A percentile compares a stretch with the other conserved stretches of the same genome.
These are phyloP conservation scores for Pinctada fucata DNA, from an alignment of 2,888 invertebrate genomes.

Conservation along the genomic window DNA sequence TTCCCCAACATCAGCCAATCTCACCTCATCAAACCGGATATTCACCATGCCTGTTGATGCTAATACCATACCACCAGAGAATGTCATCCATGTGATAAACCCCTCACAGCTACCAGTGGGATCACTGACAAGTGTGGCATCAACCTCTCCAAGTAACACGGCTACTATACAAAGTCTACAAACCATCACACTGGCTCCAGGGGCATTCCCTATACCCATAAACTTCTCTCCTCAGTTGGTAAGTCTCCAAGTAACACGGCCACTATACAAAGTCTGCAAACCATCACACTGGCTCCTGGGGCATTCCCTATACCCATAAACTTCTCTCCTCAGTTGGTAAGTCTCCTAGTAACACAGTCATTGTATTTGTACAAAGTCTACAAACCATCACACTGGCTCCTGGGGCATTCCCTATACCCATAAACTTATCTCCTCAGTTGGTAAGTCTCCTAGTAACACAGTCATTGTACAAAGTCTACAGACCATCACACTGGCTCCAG, in stretches of 20 bases:
- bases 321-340: conserved; percentile 49
- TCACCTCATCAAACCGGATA: conserved; percentile 6
- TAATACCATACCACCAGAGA: conserved; percentile 49
- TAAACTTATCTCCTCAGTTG: conserved; percentile 53
- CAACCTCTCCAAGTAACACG: conserved; percentile 25
- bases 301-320: conserved; percentile 69
- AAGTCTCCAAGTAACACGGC: conserved; percentile 37
- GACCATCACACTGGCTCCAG: conserved; percentile 69
- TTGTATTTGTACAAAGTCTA: conserved; percentile 48
- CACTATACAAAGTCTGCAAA: conserved; percentile 61
- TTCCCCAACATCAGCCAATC: conserved; percentile 1
- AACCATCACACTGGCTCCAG: conserved; percentile 69
- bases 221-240: conserved; percentile 53
- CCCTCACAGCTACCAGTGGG: conserved; percentile 38
- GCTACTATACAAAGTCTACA: conserved; percentile 60
- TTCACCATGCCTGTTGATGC: conserved; percentile 49
- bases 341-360: conserved; percentile 35
- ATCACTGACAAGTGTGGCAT: conserved; percentile 33
- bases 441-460: conserved; percentile 39
- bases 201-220: conserved; percentile 68
- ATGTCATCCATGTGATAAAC: conserved; percentile 68
- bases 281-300: conserved; percentile 69
- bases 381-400: conserved; percentile 71
- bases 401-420: conserved; percentile 68
- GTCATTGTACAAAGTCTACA: conserved; percentile 60